Conservation (phyloP, 37 sponge, comb jelly and placozoan genomes). For the Spongilla lacustris region DNA sequence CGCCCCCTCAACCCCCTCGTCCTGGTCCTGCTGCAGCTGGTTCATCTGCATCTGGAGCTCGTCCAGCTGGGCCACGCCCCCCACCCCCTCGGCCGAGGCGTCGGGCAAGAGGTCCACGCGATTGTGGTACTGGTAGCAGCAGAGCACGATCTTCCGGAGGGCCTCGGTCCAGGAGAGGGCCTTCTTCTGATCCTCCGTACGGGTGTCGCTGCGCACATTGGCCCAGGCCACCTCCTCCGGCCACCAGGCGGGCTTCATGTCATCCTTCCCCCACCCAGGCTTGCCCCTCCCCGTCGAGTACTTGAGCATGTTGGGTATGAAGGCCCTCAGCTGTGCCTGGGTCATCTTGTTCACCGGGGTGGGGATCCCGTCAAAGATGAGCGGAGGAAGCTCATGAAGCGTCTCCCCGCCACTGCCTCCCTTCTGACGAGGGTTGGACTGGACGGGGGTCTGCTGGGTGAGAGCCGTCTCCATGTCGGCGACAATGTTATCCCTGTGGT, state of each 20-base stretch:
- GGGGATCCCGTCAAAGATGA: constrained; percentile 91
- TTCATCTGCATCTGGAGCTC: constrained; percentile 11
- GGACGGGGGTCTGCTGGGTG: constrained; percentile 36
- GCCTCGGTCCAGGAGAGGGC: constrained; percentile 81
- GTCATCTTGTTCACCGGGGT: constrained; percentile 95
- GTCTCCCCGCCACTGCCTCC: background rate
- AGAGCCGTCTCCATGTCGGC: constrained; percentile 57
- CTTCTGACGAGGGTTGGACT: background rate
- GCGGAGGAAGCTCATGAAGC: constrained; percentile 83
- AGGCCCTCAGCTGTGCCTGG: constrained; percentile 90
- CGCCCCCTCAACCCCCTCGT: background rate
- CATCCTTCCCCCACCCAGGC: constrained; percentile 94
- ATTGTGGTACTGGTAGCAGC: constrained; percentile 81
- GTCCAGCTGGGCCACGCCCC: constrained; percentile 19
- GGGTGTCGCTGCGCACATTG: constrained; percentile 85
- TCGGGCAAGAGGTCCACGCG: constrained; percentile 86
- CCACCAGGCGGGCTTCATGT: constrained; percentile 91
- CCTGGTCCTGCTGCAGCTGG: constrained; percentile 9
- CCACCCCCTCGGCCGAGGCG: constrained; percentile 30
- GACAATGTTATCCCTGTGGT: constrained; percentile 65
- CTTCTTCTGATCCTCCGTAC: constrained; percentile 69
- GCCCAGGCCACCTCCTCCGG: constrained; percentile 89
- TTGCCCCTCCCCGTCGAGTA: constrained; percentile 86
- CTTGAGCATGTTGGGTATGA: constrained; percentile 88
- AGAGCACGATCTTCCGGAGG: constrained; percentile 74